Evolutionary conservation across 2,113 vertebrate species (phyloP).

Genomic region (Miniopterus natalensis): DNA sequence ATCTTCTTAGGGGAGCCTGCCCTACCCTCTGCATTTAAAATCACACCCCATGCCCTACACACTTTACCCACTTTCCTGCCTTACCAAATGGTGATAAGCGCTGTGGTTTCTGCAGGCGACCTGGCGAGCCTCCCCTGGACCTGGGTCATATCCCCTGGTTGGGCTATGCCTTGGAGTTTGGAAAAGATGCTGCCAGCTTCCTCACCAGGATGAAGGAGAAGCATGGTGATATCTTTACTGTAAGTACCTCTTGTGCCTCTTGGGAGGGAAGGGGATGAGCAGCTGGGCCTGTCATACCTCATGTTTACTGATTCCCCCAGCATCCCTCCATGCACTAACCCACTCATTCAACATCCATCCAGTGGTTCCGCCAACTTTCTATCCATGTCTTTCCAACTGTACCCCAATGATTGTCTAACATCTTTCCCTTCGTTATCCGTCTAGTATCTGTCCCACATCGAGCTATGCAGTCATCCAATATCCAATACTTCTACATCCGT

Average conservation of each 20-base stretch:
- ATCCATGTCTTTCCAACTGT: neutral
- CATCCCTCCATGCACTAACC: fast-evolving
- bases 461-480: neutral
- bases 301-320: neutral
- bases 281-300: neutral
- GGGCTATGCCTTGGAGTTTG: conserved; percentile 93
- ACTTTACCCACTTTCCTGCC: neutral
- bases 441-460: neutral
- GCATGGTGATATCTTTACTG: conserved; percentile 94
- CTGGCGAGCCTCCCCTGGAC: conserved; percentile 92
- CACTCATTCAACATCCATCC: neutral
- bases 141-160: conserved; percentile 92
- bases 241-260: conserved; percentile 79
- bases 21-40: neutral
- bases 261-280: neutral
- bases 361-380: neutral
- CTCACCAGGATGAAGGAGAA: conserved; percentile 92
- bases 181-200: conserved; percentile 92
- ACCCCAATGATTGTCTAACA: neutral
- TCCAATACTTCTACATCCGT: fast-evolving
- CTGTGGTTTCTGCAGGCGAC: conserved; percentile 85
- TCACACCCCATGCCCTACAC: no score
- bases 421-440: no score
- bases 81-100: neutral
- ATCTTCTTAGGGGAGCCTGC: neutral